Base-by-base conservation (phyloP, 2,113 vertebrate species). In the Craseonycteris thonglongyai region DNA sequence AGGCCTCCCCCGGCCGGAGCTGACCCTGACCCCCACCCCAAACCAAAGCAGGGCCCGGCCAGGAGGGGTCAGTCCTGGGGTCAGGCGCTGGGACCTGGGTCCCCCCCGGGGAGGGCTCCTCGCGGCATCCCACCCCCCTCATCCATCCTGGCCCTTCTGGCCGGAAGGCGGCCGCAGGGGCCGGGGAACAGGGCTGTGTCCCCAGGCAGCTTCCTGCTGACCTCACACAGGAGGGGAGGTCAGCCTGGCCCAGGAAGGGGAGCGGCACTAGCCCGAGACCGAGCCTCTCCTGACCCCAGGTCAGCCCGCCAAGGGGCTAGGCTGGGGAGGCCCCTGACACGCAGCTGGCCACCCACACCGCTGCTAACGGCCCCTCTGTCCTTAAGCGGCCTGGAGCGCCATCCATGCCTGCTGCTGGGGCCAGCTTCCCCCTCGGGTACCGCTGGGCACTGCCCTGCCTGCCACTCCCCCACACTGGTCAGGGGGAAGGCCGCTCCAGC, bases 401-500 rank as follows among this genome's bases (percentile, higher is more conserved):
- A 28, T 47, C n/a, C 28, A 28, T 47, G 74, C 47, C n/a, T 5
- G 49, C 69, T 18, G 59, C 56, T 21, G n/a, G 38, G 66, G 47
- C 47, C 42, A 21, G n/a, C 42, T 71, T 16, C 54, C 63, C 2
- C 19, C 63, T 1, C 56, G 1, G 42, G 40, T 21, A 3, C 21
- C 3, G 35, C 28, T 26, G 4, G 18, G 30, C 38, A 22, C 59
- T 6, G 30, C 33, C 78, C n/a, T 40, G 33, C 47, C 66, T 14
- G 21, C 40, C 0, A 0, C n/a, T 42, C 7, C 19, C 4, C 54
- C 13, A 68, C 15, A 51, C 49, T 14, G 47, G 40, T 7, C n/a
- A n/a, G n/a, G n/a, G n/a, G 93, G 59, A 96, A 97, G 96, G 80
- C 94, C 74, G 63, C 66, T 72, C 80, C 89, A 42, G 91, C 5